Evolutionary conservation across 2,113 vertebrate species (phyloP).

Genomic region (Gavia stellata): DNA sequence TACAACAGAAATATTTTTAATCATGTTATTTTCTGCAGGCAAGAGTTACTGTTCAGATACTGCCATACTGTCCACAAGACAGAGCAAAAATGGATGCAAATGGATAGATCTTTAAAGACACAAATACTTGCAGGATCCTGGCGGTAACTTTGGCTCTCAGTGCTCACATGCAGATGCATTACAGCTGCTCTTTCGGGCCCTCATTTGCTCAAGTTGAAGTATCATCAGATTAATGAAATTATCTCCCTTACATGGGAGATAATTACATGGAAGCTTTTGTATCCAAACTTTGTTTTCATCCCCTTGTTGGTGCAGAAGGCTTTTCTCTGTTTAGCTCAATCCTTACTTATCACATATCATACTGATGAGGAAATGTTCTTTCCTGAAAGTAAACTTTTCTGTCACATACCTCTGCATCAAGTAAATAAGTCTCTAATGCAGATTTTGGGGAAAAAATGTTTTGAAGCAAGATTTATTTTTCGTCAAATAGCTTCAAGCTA

Average conservation of each 20-base stretch:
- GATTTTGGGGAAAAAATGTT: not conserved
- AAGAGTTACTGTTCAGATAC: not conserved
- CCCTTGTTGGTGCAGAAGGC: not conserved
- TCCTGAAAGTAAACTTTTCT: not conserved
- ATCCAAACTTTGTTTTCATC: not conserved
- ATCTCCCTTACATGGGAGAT: not conserved
- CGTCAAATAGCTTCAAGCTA: not conserved
- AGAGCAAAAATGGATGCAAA: not conserved
- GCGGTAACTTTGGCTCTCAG: not conserved
- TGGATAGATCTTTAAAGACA: not conserved
- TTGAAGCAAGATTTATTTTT: not conserved
- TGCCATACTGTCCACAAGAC: not conserved
- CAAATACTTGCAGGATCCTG: not conserved
- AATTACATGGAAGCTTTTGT: not conserved
- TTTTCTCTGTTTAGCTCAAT: not conserved
- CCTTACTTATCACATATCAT: not conserved
- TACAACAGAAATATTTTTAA: not conserved
- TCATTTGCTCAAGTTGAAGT: not conserved
- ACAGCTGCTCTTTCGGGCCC: not conserved
- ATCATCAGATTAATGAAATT: not conserved
- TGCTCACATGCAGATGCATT: not conserved
- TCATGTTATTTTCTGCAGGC: not conserved
- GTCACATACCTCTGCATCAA: not conserved
- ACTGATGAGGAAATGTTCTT: not conserved
- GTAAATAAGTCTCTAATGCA: not conserved